A percentile compares a stretch with the other conserved stretches of the same genome.
These are phyloP conservation scores for Tympanoctomys barrerae DNA, from an alignment of 2,797 vertebrate genomes.

Conservation along the genomic window DNA sequence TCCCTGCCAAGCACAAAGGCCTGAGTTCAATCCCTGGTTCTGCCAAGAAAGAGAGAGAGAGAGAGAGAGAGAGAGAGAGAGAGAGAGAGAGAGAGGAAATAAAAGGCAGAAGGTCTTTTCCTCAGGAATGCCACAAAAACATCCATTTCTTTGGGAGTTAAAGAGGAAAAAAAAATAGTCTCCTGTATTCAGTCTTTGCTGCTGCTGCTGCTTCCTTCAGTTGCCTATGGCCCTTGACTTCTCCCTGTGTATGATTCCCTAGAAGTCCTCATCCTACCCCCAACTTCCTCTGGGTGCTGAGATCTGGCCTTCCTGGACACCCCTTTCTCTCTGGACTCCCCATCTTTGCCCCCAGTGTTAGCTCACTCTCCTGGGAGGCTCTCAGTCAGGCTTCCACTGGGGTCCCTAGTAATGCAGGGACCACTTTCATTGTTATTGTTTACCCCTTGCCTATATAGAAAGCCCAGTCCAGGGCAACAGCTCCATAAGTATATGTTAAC, in stretches of 20 bases:
- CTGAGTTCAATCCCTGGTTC: too few relatives aligned
- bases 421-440: not conserved
- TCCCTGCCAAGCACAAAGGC: too few relatives aligned
- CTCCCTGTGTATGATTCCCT: not conserved
- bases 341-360: not conserved
- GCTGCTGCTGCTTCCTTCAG: not conserved
- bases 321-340: not conserved
- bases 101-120: not conserved
- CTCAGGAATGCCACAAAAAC: not conserved
- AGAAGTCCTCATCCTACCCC: not conserved
- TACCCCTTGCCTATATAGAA: not conserved
- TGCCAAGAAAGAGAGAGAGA: too few relatives aligned
- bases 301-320: not conserved
- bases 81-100: too few relatives aligned
- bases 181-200: not conserved
- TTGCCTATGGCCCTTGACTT: not conserved
- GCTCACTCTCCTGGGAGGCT: not conserved
- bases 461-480: not conserved
- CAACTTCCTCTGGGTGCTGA: not conserved
- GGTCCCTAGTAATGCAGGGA: rapidly evolving
- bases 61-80: too few relatives aligned
- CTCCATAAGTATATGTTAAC: not conserved
- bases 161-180: not conserved
- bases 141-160: not conserved
- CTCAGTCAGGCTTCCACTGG: rapidly evolving